Conservation (phyloP, 1,140 invertebrate genomes). For the Gyrodactylus bullatarudis region DNA sequence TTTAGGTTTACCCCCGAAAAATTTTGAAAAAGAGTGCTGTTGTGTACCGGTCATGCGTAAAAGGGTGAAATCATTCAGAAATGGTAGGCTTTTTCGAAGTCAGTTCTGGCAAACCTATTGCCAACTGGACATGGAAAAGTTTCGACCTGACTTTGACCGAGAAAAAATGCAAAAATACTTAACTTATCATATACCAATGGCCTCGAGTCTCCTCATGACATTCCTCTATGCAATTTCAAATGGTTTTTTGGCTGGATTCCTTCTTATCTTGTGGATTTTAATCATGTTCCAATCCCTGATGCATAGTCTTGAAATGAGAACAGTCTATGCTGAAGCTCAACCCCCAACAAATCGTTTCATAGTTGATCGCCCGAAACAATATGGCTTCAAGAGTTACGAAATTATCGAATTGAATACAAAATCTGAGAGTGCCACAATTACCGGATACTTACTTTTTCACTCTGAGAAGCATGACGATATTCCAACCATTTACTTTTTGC, state of each 20-base stretch:
- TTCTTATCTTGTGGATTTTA: background rate
- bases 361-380: background rate
- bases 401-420: background rate
- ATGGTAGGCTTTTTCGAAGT: slow-evolving; percentile 23
- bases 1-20: too few species aligned
- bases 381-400: background rate
- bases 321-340: background rate
- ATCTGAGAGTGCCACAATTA: background rate
- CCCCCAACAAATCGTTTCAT: background rate
- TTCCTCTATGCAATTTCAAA: background rate
- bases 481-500: slow-evolving; percentile 53
- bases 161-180: background rate
- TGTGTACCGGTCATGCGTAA: too few species aligned
- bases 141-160: background rate
- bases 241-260: background rate
- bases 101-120: background rate
- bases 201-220: background rate
- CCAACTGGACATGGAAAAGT: background rate
- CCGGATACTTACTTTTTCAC: background rate
- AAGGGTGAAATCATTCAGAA: too few species aligned
- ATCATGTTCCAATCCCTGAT: background rate
- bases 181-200: background rate
- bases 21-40: too few species aligned
- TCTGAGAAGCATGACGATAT: slow-evolving; percentile 12
- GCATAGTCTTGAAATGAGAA: background rate